These are phyloP conservation scores for Stenodera caucasica DNA, from an alignment of 2,888 invertebrate species.

Conservation along the genomic window DNA sequence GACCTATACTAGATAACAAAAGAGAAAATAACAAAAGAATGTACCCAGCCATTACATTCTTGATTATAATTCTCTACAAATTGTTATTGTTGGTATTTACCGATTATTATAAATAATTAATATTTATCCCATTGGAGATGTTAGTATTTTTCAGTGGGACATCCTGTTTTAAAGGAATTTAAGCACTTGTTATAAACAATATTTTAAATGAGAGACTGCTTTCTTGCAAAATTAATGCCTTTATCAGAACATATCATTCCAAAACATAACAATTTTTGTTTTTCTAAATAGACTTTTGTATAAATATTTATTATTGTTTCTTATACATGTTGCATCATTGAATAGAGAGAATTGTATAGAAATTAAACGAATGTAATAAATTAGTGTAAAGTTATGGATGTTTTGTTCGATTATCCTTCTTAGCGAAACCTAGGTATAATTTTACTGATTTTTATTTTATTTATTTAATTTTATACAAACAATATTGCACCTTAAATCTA, in stretches of 20 bases:
- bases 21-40: background rate
- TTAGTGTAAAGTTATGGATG: too few species aligned
- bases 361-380: background rate
- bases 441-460: slow-evolving; percentile 9
- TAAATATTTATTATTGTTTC: background rate
- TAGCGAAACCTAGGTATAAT: too few species aligned
- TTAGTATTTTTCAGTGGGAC: too few species aligned
- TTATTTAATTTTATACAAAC: slow-evolving; percentile 51
- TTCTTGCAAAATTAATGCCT: background rate
- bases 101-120: too few species aligned
- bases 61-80: too few species aligned
- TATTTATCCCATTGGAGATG: too few species aligned
- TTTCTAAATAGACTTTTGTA: too few species aligned
- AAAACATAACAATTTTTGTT: too few species aligned
- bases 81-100: background rate
- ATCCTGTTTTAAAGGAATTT: background rate
- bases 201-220: background rate
- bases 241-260: slow-evolving; percentile 1
- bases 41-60: slow-evolving; percentile 1
- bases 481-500: slow-evolving; percentile 51
- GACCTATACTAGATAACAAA: too few species aligned
- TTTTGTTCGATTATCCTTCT: too few species aligned
- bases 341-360: background rate
- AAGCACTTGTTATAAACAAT: too few species aligned
- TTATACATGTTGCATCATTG: background rate